Base-by-base conservation (phyloP, 2,888 invertebrate species). In the Eristalis arbustorum region DNA sequence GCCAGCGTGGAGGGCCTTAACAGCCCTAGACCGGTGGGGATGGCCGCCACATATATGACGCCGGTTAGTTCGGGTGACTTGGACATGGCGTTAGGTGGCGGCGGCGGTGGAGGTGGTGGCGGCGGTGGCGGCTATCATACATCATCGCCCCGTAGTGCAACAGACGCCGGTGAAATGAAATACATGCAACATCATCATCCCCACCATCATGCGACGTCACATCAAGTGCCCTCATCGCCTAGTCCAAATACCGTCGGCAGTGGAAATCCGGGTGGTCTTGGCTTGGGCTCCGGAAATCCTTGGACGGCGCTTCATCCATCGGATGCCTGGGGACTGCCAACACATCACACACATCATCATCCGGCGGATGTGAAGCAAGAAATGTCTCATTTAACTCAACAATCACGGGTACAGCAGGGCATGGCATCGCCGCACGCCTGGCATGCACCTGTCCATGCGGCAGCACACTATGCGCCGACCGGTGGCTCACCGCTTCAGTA, bases 21-120 rank as follows among this genome's bases (percentile, higher is more conserved):
- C 90, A 92, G 93, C 93, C 93, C 95, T 94, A 94, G 94, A 95
- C 95, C 95, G 95, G 95, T 95, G 96, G 96, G 95, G 96, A 98
- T 98, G 97, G 97, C 98, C 95, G 97, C 98, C 95, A 97, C 98
- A 94, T 98, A 98, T 94, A 96, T 98, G 95, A 96, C 97, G 94
- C 96, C 96, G 94, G 96, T 97, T 93, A 92, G 92, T 89, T 96
- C 96, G 93, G 96, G 96, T 94, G 97, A 97, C 92, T 94, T 95
- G 92, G 94, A 95, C 92, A 94, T 95, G 93, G 94, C 94, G 89
- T 95, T 96, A 93, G 96, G 96, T 92, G 96, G 96, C 93, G 90
- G 90, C 62, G 96, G 96, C 93, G 96, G 96, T 92, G 85, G 85
- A 11, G 85, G 82, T 13, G 87, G 87, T 31, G 85, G 87, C 28